phyloP scores from a whole-genome alignment of 1,140 invertebrate species.

The Halyomorpha halys region DNA sequence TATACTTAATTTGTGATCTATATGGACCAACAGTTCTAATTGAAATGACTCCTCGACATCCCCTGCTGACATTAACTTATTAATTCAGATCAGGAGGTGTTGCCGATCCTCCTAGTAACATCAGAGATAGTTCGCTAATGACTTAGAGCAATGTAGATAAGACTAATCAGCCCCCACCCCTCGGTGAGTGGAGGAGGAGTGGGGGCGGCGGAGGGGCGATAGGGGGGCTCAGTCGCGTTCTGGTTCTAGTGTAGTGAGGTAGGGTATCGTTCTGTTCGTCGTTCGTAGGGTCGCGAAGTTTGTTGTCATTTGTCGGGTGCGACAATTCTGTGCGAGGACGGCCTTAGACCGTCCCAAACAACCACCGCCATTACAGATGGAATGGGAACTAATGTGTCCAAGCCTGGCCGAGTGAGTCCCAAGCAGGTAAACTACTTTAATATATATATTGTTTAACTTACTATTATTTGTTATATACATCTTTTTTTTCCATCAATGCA shows the following conservation, averaged over 20 bases:
- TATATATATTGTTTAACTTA: too few species aligned
- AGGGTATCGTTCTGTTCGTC: neutral
- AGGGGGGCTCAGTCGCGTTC: neutral
- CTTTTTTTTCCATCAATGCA: too few species aligned
- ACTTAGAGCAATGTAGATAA: neutral
- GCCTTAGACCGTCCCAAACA: too few species aligned
- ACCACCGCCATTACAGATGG: constrained; percentile 9
- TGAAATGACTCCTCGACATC: too few species aligned
- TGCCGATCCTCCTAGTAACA: too few species aligned
- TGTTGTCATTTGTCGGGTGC: neutral
- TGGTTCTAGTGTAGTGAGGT: neutral
- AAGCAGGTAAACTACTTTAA: neutral
- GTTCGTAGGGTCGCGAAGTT: neutral
- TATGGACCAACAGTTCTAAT: too few species aligned
- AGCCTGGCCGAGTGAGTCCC: constrained; percentile 4
- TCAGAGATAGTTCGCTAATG: too few species aligned
- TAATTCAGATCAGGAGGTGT: too few species aligned
- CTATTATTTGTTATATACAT: too few species aligned
- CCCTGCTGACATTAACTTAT: too few species aligned
- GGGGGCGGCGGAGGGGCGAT: neutral
- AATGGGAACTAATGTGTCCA: constrained; percentile 20
- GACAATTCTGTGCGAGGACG: too few species aligned
- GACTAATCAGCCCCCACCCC: constrained; percentile 1
- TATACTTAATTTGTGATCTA: too few species aligned
- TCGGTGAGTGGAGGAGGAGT: neutral